Base-by-base conservation (phyloP, 1,140 invertebrate species). In the Sycophila sp. region DNA sequence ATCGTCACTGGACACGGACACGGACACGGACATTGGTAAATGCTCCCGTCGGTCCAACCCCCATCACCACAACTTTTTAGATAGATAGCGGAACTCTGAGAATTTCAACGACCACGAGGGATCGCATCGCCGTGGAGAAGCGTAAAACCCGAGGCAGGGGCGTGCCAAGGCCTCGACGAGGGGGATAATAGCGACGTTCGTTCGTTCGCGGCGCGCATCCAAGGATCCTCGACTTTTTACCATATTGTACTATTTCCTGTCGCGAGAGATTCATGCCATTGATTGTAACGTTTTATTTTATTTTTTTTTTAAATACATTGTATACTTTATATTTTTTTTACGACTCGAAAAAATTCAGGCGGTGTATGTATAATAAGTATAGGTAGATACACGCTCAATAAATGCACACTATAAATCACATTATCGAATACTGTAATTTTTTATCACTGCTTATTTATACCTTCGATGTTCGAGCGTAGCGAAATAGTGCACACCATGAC, bases 1-100 rank as follows among this genome's bases (percentile, higher is more conserved):
- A 77, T 86, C 17, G 79, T 81, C 34, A 75, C 82, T 15, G 83
- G 82, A 55, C 74, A 80, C 47, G 81, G 78, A 28, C 81, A 85
- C 70, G 80, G 79, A 19, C 79, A 85, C 53, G 80, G 79, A 19
- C 79, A 85, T 49, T 81, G 74, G 67, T 84, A 81, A 72, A 65
- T 2, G 13, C 2, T 11, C 15, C 13, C 26, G 26, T n/a, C 24
- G 15, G 7, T 15, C 13, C 22, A 26, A 28, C 51, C 19, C 4
- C 51, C 24, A 53, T 15, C 24, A 53, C n/a, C n/a, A n/a, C n/a
- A n/a, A n/a, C n/a, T n/a, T n/a, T n/a, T n/a, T 28, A 26, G 51
- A 49, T 17, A 42, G 40, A 49, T 22, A n/a, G 66, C 42, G 55
- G 55, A 59, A 68, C 56, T 47, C 34, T 13, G 42, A 49, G 45